Conservation (phyloP, 2,888 invertebrate species). For the Cheilosia soror region DNA sequence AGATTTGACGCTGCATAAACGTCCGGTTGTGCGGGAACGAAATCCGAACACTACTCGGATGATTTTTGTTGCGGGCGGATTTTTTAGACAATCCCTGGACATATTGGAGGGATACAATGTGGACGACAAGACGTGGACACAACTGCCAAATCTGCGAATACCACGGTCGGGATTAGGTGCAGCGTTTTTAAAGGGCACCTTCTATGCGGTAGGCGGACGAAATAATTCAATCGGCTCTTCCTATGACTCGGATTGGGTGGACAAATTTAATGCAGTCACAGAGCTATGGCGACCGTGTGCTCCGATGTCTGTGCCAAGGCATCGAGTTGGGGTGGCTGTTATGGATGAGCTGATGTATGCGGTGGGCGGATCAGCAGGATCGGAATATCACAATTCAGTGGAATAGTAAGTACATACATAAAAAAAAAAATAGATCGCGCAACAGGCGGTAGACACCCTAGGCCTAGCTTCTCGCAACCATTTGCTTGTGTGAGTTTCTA, state of each 20-base stretch:
- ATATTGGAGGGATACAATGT: slow-evolving; percentile 95
- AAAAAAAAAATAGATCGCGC: too few relatives aligned
- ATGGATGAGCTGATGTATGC: slow-evolving; percentile 96
- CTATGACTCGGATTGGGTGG: slow-evolving; percentile 94
- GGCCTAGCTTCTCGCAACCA: too few relatives aligned
- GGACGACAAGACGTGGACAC: slow-evolving; percentile 93
- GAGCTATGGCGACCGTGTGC: slow-evolving; percentile 94
- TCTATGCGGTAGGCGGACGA: slow-evolving; percentile 96
- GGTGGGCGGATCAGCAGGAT: slow-evolving; percentile 94
- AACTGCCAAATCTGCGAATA: slow-evolving; percentile 92
- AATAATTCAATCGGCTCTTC: slow-evolving; percentile 95
- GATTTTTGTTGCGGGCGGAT: slow-evolving; percentile 96
- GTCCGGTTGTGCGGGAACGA: slow-evolving; percentile 92
- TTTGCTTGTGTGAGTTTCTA: too few relatives aligned
- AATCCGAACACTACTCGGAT: slow-evolving; percentile 95
- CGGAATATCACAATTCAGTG: slow-evolving; percentile 93
- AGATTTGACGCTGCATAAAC: slow-evolving; percentile 95
- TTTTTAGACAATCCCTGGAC: slow-evolving; percentile 93
- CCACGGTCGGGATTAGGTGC: slow-evolving; percentile 95
- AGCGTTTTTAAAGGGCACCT: slow-evolving; percentile 93
- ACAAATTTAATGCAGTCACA: slow-evolving; percentile 90
- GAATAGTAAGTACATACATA: slow-evolving; percentile 91
- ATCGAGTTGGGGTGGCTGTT: slow-evolving; percentile 96
- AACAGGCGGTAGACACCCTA: too few relatives aligned
- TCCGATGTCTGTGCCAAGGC: slow-evolving; percentile 94